Evolutionary conservation across 2,888 invertebrate species (phyloP), one percentile per base, ranked within the genome.

Genomic region (Euphydryas editha): DNA sequence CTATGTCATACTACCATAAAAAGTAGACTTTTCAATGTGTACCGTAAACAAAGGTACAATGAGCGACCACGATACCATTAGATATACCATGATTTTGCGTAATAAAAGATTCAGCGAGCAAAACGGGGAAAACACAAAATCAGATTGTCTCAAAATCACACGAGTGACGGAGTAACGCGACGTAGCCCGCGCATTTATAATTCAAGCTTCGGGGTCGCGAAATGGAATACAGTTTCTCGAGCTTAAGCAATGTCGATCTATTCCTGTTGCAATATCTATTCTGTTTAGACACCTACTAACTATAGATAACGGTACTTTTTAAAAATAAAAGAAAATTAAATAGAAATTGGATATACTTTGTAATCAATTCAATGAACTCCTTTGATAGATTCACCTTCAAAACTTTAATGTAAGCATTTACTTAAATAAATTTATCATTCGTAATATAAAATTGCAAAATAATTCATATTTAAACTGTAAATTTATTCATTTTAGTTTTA

Each of bases 111-210:
- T 92, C 92, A 92, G 76, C 76, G 79, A 76, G 85, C 82, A 87
- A 85, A 92, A 88, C 87, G 90, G 85, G 86, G 88, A 86, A 81
- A 81, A 85, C 83, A 85, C 88, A 83, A 90, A 90, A 92, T 92
- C 92, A 91, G 89, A 91, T 92, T 91, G 92, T 91, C 92, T 90
- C 88, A 86, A 89, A 90, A 92, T 91, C 91, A 90, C 91, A 88
- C 88, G 85, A 88, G 82, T 85, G 88, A 86, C 87, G 82, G 82
- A 78, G 81, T 83, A 80, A 81, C 84, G 83, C 76, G 84, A 79
- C 83, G 76, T 80, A 76, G 73, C 79, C 81, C 79, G 78, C 84
- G 81, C 86, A 92, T 92, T 80, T 90, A 92, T 92, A 90, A 92
- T 92, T 89, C 92, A 92, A 65, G 73, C 78, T 69, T 68, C 75